Percentiles rank a stretch among this genome's conserved stretches.
Conservation (phyloP, 2,113 vertebrate species). For the Myotis davidii region DNA sequence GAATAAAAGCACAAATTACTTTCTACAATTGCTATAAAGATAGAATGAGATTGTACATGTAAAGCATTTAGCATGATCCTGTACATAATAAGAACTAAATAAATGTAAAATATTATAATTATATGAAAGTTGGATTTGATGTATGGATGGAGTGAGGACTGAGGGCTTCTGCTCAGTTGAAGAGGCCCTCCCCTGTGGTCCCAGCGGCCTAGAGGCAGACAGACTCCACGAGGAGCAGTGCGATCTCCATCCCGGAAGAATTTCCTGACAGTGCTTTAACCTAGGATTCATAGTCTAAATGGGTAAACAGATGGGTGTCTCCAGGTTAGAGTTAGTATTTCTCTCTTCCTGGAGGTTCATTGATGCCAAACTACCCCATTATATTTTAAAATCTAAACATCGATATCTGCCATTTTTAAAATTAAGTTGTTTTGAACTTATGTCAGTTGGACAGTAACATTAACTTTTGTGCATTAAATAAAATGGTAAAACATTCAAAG, state of each 20-base stretch:
- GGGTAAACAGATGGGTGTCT: not conserved
- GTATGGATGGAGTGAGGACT: not conserved
- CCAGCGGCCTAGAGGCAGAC: not conserved
- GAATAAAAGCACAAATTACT: not conserved
- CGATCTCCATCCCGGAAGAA: not conserved
- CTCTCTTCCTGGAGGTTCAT: not conserved
- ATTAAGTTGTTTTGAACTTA: not conserved
- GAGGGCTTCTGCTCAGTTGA: not conserved
- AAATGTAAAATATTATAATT: not conserved
- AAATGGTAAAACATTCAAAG: not conserved
- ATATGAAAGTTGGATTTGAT: not conserved
- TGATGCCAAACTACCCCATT: not conserved
- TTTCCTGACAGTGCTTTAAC: not conserved
- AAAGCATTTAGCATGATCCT: not conserved
- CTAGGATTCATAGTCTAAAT: not conserved
- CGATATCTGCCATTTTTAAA: not conserved
- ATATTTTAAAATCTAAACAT: not conserved
- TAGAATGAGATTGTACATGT: not conserved
- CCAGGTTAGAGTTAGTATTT: not conserved
- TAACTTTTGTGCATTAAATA: not conserved
- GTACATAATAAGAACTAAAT: not conserved
- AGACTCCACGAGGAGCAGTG: not conserved
- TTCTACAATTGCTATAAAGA: not conserved
- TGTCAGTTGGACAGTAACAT: not conserved
- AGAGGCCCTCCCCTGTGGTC: no score